Conservation (phyloP, 37 sponge, comb jelly and placozoan genomes). For the Chondrilla cf. caribensis region DNA sequence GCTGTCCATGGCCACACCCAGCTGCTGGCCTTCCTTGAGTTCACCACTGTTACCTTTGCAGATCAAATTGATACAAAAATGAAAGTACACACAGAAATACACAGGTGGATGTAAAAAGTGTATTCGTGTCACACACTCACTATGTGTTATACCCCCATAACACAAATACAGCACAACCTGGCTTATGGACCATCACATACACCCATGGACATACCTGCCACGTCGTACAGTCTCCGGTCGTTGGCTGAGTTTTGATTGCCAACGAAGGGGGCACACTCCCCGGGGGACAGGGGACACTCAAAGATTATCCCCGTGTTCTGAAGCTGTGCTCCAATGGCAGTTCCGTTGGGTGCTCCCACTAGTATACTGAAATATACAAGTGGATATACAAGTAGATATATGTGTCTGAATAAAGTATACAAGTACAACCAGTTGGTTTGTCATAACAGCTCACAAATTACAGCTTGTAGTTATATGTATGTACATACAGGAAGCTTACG, state of each 20-base stretch:
- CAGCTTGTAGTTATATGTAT: too few species aligned
- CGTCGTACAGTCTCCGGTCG: slow-evolving; percentile 6
- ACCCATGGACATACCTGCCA: too few species aligned
- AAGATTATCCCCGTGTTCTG: slow-evolving; percentile 13
- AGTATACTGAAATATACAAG: background rate
- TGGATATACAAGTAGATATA: background rate
- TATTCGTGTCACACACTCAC: too few species aligned
- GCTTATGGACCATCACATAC: too few species aligned
- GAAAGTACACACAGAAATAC: too few species aligned
- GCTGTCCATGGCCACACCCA: slow-evolving; percentile 18
- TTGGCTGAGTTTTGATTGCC: background rate
- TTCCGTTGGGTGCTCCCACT: slow-evolving; percentile 5
- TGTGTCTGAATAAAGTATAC: background rate
- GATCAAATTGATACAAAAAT: background rate
- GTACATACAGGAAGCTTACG: too few species aligned
- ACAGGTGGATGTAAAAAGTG: too few species aligned
- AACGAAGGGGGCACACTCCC: background rate
- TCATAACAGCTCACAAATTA: too few species aligned
- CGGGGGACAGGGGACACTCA: slow-evolving; percentile 23
- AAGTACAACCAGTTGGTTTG: background rate
- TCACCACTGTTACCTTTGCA: background rate
- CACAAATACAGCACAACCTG: too few species aligned
- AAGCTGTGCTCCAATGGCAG: background rate
- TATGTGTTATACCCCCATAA: too few species aligned
- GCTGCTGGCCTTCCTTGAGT: background rate